Evolutionary conservation across 1,140 invertebrate genomes (phyloP).

Genomic region (Fragariocoptes setiger): DNA sequence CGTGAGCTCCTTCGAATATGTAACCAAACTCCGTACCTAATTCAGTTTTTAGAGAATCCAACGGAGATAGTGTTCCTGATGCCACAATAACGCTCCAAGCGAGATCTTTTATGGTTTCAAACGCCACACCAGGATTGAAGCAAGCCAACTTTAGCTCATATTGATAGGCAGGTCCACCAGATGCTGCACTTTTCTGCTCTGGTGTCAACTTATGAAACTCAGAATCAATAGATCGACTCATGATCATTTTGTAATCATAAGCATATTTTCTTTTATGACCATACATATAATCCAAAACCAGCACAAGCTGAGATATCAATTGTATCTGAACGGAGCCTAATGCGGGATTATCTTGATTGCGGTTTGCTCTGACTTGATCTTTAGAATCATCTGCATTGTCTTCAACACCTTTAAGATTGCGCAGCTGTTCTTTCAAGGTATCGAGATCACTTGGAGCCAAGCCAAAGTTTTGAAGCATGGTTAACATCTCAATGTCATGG

Average conservation of each 20-base stretch:
- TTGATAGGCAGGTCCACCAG: not conserved
- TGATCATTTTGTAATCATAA: not conserved
- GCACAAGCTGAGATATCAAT: not conserved
- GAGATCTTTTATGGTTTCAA: not conserved
- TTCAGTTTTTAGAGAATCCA: slow-evolving; percentile 58
- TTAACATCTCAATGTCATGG: not conserved
- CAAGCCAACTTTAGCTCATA: not conserved
- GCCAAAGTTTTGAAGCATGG: not conserved
- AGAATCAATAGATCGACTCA: not conserved
- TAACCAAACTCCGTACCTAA: slow-evolving; percentile 37
- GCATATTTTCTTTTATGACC: not conserved
- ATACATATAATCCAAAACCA: not conserved
- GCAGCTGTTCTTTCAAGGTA: not conserved
- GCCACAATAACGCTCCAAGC: slow-evolving; percentile 44
- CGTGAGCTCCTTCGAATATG: slow-evolving; percentile 68
- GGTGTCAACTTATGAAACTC: too few relatives aligned
- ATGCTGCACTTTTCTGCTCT: not conserved
- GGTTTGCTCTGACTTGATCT: too few relatives aligned
- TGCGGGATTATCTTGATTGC: not conserved
- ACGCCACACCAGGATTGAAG: not conserved
- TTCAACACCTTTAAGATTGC: not conserved
- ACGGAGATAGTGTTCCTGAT: slow-evolving; percentile 74
- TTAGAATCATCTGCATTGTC: not conserved
- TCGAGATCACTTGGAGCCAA: not conserved
- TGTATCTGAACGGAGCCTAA: not conserved